A percentile compares a stretch with the other conserved stretches of the same genome.
Evolutionary conservation across 1,140 invertebrate species (phyloP).

Genomic region (Augochlora pura): DNA sequence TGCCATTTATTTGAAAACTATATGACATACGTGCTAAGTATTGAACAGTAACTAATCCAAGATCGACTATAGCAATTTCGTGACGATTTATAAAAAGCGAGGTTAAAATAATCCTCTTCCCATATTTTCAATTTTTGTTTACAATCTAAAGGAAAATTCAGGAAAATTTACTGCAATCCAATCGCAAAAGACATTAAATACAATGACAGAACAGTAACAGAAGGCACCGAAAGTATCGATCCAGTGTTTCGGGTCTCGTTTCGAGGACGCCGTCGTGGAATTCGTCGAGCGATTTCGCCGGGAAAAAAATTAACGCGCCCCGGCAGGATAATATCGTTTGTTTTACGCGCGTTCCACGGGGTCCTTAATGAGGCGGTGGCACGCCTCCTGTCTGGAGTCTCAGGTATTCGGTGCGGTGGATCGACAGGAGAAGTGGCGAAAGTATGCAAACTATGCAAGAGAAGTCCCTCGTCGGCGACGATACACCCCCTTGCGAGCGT

Average conservation of each 20-base stretch:
- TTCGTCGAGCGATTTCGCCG: no score
- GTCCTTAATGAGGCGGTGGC: slow-evolving; percentile 58
- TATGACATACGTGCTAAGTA: no score
- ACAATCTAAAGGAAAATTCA: no score
- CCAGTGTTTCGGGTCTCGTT: background rate
- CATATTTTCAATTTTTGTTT: no score
- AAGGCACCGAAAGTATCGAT: background rate
- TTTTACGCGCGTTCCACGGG: slow-evolving; percentile 48
- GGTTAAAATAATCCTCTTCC: no score
- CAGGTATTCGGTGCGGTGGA: slow-evolving; percentile 51
- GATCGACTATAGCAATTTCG: no score
- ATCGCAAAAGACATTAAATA: no score
- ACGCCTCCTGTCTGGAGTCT: slow-evolving; percentile 49
- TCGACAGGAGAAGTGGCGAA: slow-evolving; percentile 48
- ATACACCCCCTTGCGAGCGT: slow-evolving; percentile 41
- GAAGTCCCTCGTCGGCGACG: slow-evolving; percentile 39
- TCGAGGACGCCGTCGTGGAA: background rate
- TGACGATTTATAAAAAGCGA: no score
- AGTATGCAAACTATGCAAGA: slow-evolving; percentile 59
- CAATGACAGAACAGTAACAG: no score
- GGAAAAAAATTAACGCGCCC: slow-evolving; percentile 3
- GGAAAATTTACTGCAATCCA: no score
- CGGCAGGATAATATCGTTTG: slow-evolving; percentile 38
- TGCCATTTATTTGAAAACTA: no score
- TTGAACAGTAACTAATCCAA: no score